Percentiles rank a stretch among this genome's conserved stretches.
phyloP scores from a whole-genome alignment of 2,888 invertebrate genomes.

The Tipula lateralis region DNA sequence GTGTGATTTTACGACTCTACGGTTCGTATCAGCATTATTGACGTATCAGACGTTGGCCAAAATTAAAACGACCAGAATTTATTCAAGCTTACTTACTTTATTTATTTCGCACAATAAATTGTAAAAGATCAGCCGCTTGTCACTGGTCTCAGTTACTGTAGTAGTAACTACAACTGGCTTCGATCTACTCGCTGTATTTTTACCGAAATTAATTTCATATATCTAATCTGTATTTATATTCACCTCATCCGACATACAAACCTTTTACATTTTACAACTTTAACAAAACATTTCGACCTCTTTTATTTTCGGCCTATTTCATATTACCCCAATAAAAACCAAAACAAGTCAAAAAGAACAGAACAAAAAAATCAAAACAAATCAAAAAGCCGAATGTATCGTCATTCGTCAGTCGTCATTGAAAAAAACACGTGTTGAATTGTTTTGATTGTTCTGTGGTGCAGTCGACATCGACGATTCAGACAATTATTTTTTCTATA shows the following conservation, averaged over 20 bases:
- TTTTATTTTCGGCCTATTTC: not conserved
- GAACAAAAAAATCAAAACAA: not conserved
- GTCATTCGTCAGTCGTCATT: not conserved
- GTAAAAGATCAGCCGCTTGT: too few species aligned
- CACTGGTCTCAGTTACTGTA: too few species aligned
- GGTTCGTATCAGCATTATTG: too few species aligned
- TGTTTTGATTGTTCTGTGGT: not conserved
- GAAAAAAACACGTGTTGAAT: not conserved
- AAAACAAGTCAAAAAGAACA: not conserved
- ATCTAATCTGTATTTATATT: too few species aligned
- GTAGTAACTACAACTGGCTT: too few species aligned
- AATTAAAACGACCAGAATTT: too few species aligned
- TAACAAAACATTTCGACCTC: not conserved
- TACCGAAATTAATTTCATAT: too few species aligned
- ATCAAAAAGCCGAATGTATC: not conserved
- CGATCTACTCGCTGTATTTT: too few species aligned
- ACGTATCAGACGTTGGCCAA: too few species aligned
- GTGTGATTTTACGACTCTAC: too few species aligned
- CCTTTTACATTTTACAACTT: not conserved
- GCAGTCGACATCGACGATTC: not conserved
- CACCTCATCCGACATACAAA: not conserved
- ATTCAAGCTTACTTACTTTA: too few species aligned
- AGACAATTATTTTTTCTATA: not conserved
- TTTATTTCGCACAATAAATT: too few species aligned
- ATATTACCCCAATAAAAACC: not conserved